Evolutionary conservation across 2,797 vertebrate species (phyloP).

Genomic region (Sciaenops ocellatus): DNA sequence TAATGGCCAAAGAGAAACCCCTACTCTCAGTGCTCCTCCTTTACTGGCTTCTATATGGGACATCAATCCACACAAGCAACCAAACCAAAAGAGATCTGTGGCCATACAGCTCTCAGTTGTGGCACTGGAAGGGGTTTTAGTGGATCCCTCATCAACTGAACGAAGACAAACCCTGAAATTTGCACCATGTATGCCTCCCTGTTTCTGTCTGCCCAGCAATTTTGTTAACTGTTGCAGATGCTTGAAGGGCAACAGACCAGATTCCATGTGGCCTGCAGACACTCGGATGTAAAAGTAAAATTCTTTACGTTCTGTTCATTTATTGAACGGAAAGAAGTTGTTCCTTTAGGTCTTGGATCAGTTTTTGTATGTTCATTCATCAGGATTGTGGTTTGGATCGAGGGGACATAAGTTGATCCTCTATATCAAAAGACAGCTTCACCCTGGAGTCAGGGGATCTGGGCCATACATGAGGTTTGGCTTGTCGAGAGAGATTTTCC

Average conservation of each 20-base stretch:
- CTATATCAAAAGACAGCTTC: conserved; percentile 31
- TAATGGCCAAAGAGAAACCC: conserved; percentile 52
- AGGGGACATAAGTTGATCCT: conserved; percentile 22
- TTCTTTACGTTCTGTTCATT: conserved; percentile 39
- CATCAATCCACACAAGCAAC: conserved; percentile 55
- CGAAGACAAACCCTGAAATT: conserved; percentile 70
- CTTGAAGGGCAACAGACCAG: conserved; percentile 31
- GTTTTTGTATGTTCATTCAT: conserved; percentile 57
- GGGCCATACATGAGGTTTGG: conserved; percentile 56
- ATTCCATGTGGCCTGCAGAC: conserved; percentile 44
- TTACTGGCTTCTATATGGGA: conserved; percentile 61
- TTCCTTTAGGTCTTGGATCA: conserved; percentile 7
- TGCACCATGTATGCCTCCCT: conserved; percentile 56
- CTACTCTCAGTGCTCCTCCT: conserved; percentile 29
- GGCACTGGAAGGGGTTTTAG: conserved; percentile 55
- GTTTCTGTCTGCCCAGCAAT: conserved; percentile 67
- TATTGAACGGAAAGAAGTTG: conserved; percentile 17
- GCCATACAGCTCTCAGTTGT: conserved; percentile 69
- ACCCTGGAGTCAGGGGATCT: conserved; percentile 30
- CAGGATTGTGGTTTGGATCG: conserved; percentile 30
- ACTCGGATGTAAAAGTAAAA: conserved; percentile 11
- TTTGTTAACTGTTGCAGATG: conserved; percentile 69
- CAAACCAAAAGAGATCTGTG: conserved; percentile 60
- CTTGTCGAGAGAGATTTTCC: conserved; percentile 58
- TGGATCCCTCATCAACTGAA: conserved; percentile 44